These are phyloP conservation scores for Apodemia zela DNA, from an alignment of 2,888 invertebrate species.

Conservation along the genomic window DNA sequence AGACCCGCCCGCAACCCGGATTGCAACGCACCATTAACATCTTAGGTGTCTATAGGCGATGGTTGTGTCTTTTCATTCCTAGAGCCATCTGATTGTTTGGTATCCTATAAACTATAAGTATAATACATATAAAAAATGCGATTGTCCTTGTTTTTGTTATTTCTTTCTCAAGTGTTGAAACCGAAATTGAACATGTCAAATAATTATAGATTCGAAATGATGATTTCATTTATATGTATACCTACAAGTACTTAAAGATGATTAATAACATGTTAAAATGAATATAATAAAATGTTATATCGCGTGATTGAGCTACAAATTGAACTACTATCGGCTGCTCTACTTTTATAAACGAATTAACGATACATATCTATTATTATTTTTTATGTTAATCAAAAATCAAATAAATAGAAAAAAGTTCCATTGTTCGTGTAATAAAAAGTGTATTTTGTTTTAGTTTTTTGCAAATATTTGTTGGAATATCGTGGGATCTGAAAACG, in stretches of 20 bases:
- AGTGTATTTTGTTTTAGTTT: neutral
- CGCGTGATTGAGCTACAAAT: constrained; percentile 6
- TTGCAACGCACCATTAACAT: too few relatives aligned
- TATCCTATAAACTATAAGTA: too few relatives aligned
- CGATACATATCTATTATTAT: neutral
- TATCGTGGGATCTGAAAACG: neutral
- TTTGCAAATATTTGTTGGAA: too few relatives aligned
- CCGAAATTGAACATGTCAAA: too few relatives aligned
- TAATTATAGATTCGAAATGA: too few relatives aligned
- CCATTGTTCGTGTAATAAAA: neutral
- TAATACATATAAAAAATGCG: too few relatives aligned
- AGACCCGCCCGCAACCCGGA: too few relatives aligned
- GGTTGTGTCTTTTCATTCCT: too few relatives aligned
- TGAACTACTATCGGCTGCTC: neutral
- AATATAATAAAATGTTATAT: constrained; percentile 10
- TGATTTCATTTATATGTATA: neutral
- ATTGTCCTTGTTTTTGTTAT: too few relatives aligned
- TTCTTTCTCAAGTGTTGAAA: too few relatives aligned
- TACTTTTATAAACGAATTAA: constrained; percentile 7
- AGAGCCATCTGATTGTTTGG: too few relatives aligned
- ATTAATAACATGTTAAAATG: constrained; percentile 7
- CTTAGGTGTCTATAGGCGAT: too few relatives aligned
- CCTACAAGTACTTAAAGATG: neutral
- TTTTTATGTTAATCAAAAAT: neutral
- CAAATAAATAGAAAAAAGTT: neutral